A percentile compares a stretch with the other conserved stretches of the same genome.
Conservation (phyloP, 2,888 invertebrate genomes). For the Sarcophaga caerulescens region DNA sequence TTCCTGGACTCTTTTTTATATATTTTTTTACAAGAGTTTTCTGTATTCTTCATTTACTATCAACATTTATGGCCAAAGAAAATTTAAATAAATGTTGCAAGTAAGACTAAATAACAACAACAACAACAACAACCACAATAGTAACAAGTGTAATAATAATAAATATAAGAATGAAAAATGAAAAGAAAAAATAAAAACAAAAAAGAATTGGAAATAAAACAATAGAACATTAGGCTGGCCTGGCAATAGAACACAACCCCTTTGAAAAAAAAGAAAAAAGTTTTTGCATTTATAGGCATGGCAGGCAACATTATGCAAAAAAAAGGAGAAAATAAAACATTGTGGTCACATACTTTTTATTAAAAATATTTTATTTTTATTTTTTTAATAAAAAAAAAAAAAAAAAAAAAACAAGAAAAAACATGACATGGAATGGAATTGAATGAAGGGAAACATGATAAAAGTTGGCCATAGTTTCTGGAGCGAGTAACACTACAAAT, state of each 20-base stretch:
- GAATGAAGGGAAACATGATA: conserved; percentile 1
- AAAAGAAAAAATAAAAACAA: conserved; percentile 6
- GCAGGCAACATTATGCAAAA: conserved; percentile 38
- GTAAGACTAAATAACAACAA: conserved; percentile 3
- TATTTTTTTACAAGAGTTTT: conserved; percentile 26
- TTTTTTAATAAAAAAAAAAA: conserved; percentile 6
- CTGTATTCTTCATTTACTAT: conserved; percentile 42
- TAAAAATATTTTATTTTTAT: background rate
- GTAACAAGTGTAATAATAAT: conserved; percentile 52
- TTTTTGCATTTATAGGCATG: conserved; percentile 41
- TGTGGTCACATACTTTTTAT: conserved; percentile 31
- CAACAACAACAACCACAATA: conserved; percentile 10
- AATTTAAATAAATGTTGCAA: conserved; percentile 45
- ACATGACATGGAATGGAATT: background rate
- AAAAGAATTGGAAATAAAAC: background rate
- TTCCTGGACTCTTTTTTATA: background rate
- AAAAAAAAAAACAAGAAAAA: conserved; percentile 15
- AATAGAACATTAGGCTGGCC: conserved; percentile 19
- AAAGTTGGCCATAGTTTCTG: conserved; percentile 45
- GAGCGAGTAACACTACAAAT: conserved; percentile 14
- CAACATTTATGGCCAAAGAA: conserved; percentile 34
- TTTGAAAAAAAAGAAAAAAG: conserved; percentile 14
- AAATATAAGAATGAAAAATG: conserved; percentile 38
- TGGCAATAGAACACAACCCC: background rate
- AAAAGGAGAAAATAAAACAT: background rate